A percentile compares a stretch with the other conserved stretches of the same genome.
Evolutionary conservation across 2,888 invertebrate species (phyloP).

Genomic region (Cantharis nigra): DNA sequence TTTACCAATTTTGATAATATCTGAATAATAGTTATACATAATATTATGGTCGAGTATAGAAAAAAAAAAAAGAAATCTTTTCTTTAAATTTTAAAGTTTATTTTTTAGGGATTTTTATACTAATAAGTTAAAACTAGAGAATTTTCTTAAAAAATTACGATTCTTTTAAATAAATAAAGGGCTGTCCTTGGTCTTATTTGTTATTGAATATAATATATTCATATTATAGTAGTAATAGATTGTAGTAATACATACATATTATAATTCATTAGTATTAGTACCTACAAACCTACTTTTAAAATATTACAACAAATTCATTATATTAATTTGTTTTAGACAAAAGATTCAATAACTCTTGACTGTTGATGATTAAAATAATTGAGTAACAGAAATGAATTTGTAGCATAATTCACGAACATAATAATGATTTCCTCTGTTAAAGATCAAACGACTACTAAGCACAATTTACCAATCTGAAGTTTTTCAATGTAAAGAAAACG

Average conservation of each 20-base stretch:
- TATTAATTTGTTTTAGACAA: background rate
- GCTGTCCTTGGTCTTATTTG: background rate
- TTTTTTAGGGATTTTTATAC: background rate
- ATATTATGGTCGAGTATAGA: no score
- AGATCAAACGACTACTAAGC: background rate
- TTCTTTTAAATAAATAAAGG: background rate
- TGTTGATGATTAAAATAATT: background rate
- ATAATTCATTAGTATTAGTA: no score
- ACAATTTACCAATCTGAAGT: background rate
- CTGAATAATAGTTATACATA: no score
- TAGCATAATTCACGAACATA: background rate
- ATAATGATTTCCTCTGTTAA: background rate
- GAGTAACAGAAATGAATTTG: background rate
- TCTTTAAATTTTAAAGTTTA: background rate
- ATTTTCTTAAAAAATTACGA: background rate
- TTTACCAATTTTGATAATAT: no score
- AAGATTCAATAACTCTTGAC: background rate
- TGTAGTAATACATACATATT: no score
- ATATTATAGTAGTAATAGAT: no score
- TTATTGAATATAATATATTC: background rate
- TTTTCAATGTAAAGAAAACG: background rate
- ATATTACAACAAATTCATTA: background rate
- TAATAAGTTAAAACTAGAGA: background rate
- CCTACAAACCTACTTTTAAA: no score
- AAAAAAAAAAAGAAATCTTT: no score